Evolutionary conservation across 2,113 vertebrate species (phyloP), one percentile per base, ranked within the genome.

Genomic region (Crotalus viridis): DNA sequence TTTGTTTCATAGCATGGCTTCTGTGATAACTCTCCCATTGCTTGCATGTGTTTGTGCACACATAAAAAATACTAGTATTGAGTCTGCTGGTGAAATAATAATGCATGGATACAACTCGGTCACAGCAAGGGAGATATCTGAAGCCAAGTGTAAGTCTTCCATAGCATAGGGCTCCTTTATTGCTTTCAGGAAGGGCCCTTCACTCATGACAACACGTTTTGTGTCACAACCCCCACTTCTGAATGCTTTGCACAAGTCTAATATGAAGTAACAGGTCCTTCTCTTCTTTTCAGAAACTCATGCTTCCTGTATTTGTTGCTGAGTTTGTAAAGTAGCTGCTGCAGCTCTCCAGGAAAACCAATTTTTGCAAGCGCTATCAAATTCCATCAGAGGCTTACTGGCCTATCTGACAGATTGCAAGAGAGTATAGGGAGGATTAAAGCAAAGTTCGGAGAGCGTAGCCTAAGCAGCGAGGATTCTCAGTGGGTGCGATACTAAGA

Each of bases 331-430:
- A 86, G 61, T 24, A 21, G 87, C 54, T 54, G 54, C 69, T 89
- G 6, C 61, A 81, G 69, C 88, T 90, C 28, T 52, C 55, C 52
- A 81, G 51, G 55, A 93, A 93, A 93, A 93, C 69, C 93, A 91
- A 93, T 93, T 93, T 91, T 91, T 90, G 48, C 87, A 91, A 86
- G 86, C 48, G 69, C 87, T 85, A 91, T 93, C 90, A 89, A 91
- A 86, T 19, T 85, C 46, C 28, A 64, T 86, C 87, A 89, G 87
- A 89, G 87, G 90, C 55, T 93, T 93, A 61, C 87, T 28, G 46
- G 56, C 56, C 87, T 86, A 24, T 85, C 56, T 89, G 39, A n/a
- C 88, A 87, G 87, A 85, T 93, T 91, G 90, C 54, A 59, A 93
- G 51, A 55, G 4, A 91, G 85, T 91, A 91, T 48, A 88, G 59